Base-by-base conservation (phyloP, 92 coral and sea anemone species). In the Palythoa caribaeorum region DNA sequence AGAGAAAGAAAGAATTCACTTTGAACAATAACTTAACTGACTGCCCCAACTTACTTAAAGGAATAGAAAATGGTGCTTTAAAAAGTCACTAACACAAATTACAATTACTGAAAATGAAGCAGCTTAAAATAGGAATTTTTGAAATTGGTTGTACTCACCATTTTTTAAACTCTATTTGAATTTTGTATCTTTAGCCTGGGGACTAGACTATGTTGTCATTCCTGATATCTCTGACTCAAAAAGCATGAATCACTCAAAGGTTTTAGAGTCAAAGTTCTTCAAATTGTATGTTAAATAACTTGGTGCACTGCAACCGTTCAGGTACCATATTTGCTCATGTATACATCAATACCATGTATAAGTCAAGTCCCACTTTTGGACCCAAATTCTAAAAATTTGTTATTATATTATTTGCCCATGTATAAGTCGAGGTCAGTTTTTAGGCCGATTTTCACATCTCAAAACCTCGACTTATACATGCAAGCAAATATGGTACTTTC, bases 101-200 rank as follows among this genome's bases (percentile, higher is more conserved):
- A 38, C 36, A 72, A 72, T 38, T 72, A 70, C 28, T 70, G 48
- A 70, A 70, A 65, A 65, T 16, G n/a, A 65, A n/a, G 14, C 35
- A 65, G 71, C 16, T 65, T 65, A 65, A 65, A 65, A 65, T 11
- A 10, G n/a, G 71, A 65, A 65, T 17, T 65, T 10, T 65, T 65
- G 71, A 65, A 28, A 65, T 70, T 70, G 75, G 75, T 70, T 70
- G 75, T 70, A 28, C 75, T 70, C 75, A 70, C 75, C 75, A 70
- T 70, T 70, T 36, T 70, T 28, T 68, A 28, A 19, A 70, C 75
- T 70, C 47, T 10, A 70, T 70, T 13, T 70, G n/a, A 70, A 70
- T 70, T 15, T 70, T 63, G 71, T 44, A 70, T 70, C 75, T 13
- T 15, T 11, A 70, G 75, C 75, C n/a, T 70, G 75, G 47, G 75